Conservation (phyloP, 2,888 invertebrate species). For the Epinotia demarniana region DNA sequence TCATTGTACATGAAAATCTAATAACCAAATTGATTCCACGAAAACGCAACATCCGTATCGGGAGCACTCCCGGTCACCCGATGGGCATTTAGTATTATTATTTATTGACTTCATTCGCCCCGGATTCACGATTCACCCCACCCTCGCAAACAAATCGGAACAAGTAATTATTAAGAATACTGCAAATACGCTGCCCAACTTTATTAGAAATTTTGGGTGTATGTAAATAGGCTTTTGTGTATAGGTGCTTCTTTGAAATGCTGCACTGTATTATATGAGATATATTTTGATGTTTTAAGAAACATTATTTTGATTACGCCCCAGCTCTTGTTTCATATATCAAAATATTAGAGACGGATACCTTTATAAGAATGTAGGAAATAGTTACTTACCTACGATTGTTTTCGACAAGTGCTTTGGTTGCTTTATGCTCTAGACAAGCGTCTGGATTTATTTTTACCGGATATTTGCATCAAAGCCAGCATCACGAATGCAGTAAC, state of each 20-base stretch:
- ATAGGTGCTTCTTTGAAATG: not conserved
- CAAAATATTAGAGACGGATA: not conserved
- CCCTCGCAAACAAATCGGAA: slow-evolving; percentile 79
- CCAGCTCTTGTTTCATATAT: not conserved
- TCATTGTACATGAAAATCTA: slow-evolving; percentile 7
- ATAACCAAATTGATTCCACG: slow-evolving; percentile 26
- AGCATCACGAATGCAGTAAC: slow-evolving; percentile 1
- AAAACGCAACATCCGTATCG: slow-evolving; percentile 31
- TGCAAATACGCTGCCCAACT: slow-evolving; percentile 73
- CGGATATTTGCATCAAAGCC: slow-evolving; percentile 14
- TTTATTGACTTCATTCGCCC: slow-evolving; percentile 75
- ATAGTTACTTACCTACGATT: not conserved
- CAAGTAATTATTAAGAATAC: slow-evolving; percentile 83
- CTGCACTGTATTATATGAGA: not conserved
- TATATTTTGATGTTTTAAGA: not conserved
- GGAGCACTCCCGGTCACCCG: slow-evolving; percentile 66
- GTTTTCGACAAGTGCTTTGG: not conserved
- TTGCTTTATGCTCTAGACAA: not conserved
- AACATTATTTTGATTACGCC: not conserved
- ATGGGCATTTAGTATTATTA: slow-evolving; percentile 80
- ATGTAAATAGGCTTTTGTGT: slow-evolving; percentile 32
- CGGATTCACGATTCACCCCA: slow-evolving; percentile 73
- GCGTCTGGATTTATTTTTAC: slow-evolving; percentile 1
- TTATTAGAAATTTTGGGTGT: slow-evolving; percentile 64
- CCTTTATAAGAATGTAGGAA: not conserved